Evolutionary conservation across 2,888 invertebrate species (phyloP), one percentile per base, ranked within the genome.

Genomic region (Latheticus oryzae): DNA sequence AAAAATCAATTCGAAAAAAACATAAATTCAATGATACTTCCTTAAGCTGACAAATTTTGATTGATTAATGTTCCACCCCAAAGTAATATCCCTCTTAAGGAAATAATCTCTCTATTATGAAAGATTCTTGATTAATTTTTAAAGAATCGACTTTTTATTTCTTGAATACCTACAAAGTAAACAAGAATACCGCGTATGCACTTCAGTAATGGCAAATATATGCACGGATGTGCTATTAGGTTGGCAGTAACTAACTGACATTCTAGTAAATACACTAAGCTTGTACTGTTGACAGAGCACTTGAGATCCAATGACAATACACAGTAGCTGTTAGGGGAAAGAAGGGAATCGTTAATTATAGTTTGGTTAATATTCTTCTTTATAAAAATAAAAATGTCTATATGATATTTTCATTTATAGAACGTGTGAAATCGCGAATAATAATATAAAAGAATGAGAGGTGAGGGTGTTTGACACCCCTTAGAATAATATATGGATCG

Each of bases 281-380:
- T 68, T 72, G 68, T 69, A 72, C 70, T 78, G 76, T 78, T 78
- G 76, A 75, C 77, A 69, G 64, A 76, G 75, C 78, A 78, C 78
- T 78, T 72, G 67, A 78, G 73, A 76, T 76, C 76, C 77, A 75
- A 77, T 73, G 77, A 78, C 78, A 78, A 78, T 78, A 78, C n/a
- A n/a, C n/a, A n/a, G n/a, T n/a, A n/a, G n/a, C n/a, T n/a, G n/a
- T 47, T 59, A 63, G 32, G 60, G 52, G 53, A 48, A 45, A 30
- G 66, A 13, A n/a, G 24, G 30, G 16, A 16, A 17, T 30, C 24
- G 42, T 30, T 52, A 52, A 43, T 52, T 42, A 42, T 30, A 12
- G 26, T 7, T 32, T 33, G 33, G 15, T 33, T 33, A n/a, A n/a
- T n/a, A n/a, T n/a, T n/a, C n/a, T n/a, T n/a, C n/a, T n/a, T n/a